Base-by-base conservation (phyloP, 2,113 vertebrate genomes). In the Silurus meridionalis region DNA sequence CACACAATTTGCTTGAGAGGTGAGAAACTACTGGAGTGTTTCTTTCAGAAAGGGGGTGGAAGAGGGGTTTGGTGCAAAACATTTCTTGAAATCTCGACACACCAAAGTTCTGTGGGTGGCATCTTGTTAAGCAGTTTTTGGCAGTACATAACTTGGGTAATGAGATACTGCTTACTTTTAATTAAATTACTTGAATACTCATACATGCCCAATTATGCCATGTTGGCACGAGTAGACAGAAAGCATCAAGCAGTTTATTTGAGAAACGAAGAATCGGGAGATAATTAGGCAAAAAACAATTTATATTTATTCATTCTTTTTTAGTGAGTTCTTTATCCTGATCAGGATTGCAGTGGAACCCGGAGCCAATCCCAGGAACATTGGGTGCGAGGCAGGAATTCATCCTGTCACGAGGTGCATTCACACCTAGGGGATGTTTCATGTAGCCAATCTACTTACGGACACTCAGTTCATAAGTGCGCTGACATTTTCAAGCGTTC, bases 21-120 rank as follows among this genome's bases (percentile, higher is more conserved):
- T 82, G 80, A 83, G 80, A 86, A 75, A 82, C 80, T 80, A 66
- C 69, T 75, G 58, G 67, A 86, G 80, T 46, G 48, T 37, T 75
- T 55, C 69, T 55, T 82, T 82, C 11, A 82, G 85, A 86, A 19
- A 10, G 46, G 52, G 53, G 52, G 2, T 15, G 17, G 28, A 3
- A 15, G 57, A 37, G 37, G 0, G 61, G 17, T 2, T 21, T 80
- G 46, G 37, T 25, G 52, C 11, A 55, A 28, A 72, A 50, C 21
- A 72, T 52, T 72, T 61, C 14, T 13, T 66, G 75, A 85, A 80
- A 79, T 23, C 53, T 81, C 23, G 85, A 81, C 78, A 85, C 61
- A 80, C 61, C 55, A 81, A 81, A 61, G 64, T 81, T 86, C 85
- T 81, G 85, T 58, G 64, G 77, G 78, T 86, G 85, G 85, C 78